Evolutionary conservation across 2,888 invertebrate genomes (phyloP).

Genomic region (Melieria picta): DNA sequence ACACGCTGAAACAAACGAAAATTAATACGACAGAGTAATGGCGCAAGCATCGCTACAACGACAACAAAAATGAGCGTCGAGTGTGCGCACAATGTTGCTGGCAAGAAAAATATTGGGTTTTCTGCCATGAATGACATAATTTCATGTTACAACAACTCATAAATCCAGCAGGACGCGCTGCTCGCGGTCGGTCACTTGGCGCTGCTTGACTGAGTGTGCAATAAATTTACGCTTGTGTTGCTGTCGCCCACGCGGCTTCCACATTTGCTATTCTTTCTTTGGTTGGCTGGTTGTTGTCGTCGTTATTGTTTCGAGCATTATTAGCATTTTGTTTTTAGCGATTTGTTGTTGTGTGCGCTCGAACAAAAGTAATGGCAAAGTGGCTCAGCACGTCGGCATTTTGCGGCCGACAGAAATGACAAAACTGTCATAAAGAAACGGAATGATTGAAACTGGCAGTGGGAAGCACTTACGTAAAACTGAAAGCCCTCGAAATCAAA

Average conservation of each 20-base stretch:
- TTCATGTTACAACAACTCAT: slow-evolving; percentile 35
- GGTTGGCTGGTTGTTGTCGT: background rate
- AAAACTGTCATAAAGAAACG: too few relatives aligned
- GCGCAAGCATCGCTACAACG: background rate
- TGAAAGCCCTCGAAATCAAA: too few relatives aligned
- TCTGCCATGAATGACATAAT: slow-evolving; percentile 36
- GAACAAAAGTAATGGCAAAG: background rate
- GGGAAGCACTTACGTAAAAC: too few relatives aligned
- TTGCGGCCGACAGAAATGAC: too few relatives aligned
- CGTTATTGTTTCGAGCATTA: slow-evolving; percentile 13
- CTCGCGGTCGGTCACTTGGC: slow-evolving; percentile 20
- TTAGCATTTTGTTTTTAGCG: slow-evolving; percentile 10
- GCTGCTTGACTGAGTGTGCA: slow-evolving; percentile 26
- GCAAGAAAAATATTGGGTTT: slow-evolving; percentile 25
- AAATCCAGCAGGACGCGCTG: slow-evolving; percentile 14
- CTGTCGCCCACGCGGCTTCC: background rate
- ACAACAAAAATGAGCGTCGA: background rate
- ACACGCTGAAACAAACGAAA: slow-evolving; percentile 1
- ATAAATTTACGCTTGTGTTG: slow-evolving; percentile 9
- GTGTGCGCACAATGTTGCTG: slow-evolving; percentile 9
- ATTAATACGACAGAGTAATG: background rate
- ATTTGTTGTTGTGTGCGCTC: background rate
- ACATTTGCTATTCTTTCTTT: background rate
- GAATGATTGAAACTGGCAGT: too few relatives aligned
- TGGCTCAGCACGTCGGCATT: too few relatives aligned